Evolutionary conservation across 2,113 vertebrate genomes (phyloP).

Genomic region (Etheostoma spectabile): DNA sequence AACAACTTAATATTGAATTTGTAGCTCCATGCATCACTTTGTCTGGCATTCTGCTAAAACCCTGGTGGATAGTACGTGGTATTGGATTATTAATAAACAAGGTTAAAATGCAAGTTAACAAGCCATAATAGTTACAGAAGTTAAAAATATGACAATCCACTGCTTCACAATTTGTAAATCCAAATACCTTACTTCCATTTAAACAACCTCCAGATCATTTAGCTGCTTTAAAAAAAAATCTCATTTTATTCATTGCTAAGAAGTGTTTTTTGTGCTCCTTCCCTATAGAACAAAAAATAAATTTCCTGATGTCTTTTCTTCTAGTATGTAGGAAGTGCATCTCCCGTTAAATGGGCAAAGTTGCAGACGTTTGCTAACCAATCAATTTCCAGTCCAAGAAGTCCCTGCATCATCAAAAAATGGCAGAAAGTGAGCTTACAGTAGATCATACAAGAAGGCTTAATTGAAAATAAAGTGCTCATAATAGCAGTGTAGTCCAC

Average conservation of each 20-base stretch:
- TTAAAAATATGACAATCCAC: neutral
- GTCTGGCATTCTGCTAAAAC: neutral
- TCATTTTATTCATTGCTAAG: neutral
- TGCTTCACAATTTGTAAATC: neutral
- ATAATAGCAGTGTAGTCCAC: conserved; percentile 60
- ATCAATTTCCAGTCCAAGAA: conserved; percentile 79
- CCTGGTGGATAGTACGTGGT: neutral
- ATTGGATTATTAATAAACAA: neutral
- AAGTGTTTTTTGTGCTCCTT: neutral
- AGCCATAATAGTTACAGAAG: too few relatives aligned
- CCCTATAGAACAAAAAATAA: neutral
- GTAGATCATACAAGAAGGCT: conserved; percentile 53
- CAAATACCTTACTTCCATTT: neutral
- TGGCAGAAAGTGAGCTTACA: conserved; percentile 65
- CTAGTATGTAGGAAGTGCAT: conserved; percentile 28
- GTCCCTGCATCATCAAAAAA: conserved; percentile 82
- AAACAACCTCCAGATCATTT: neutral
- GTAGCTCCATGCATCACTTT: neutral
- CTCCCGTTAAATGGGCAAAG: conserved; percentile 71
- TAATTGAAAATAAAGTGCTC: conserved; percentile 84
- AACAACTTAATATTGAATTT: neutral
- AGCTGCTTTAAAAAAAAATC: neutral
- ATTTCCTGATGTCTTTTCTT: conserved; percentile 21
- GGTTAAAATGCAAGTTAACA: neutral
- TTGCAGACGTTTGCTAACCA: conserved; percentile 81